Base-by-base conservation (phyloP, 2,797 vertebrate species). In the Lepilemur ruficaudatus region DNA sequence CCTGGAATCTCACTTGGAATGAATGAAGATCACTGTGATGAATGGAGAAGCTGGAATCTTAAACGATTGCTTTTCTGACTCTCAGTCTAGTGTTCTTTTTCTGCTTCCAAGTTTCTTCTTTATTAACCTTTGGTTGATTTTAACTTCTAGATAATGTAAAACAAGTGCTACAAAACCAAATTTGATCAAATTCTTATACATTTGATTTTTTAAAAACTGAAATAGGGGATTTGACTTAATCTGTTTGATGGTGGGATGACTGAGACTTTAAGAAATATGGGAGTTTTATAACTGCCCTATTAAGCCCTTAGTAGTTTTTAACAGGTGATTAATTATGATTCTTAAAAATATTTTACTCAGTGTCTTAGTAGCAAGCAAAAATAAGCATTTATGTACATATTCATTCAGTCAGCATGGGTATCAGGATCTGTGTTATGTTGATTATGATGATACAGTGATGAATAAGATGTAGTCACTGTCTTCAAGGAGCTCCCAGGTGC, bases 81-180 rank as follows among this genome's bases (percentile, higher is more conserved):
- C 55, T 84, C 78, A 63, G 57, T 69, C 9, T 61, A 61, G n/a
- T 59, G 14, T 93, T 83, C 70, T 94, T 70, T 94, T 63, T 80
- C 70, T 76, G 32, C 73, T 89, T 79, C 43, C 15, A 73, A 0
- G 38, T 92, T 89, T 93, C 48, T 3, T 95, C 32, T 92, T 94
- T 85, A 75, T 69, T 84, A 85, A 84, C n/a, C 20, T 75, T 81
- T 85, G n/a, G 30, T 93, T 22, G 46, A 2, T 88, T 94, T 97
- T 94, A 79, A 94, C 38, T 83, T 93, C n/a, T 83, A 73, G 43
- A 17, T 94, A 75, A 87, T 43, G 35, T 95, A 91, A 93, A 87
- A 79, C 15, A 9, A 79, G 69, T 91, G 32, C 22, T 79, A 28
- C 13, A 41, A 69, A 52, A 63, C 32, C 63, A 88, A 35, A 79